These are phyloP conservation scores for Cydia fagiglandana DNA, from an alignment of 1,140 invertebrate species.

Conservation along the genomic window DNA sequence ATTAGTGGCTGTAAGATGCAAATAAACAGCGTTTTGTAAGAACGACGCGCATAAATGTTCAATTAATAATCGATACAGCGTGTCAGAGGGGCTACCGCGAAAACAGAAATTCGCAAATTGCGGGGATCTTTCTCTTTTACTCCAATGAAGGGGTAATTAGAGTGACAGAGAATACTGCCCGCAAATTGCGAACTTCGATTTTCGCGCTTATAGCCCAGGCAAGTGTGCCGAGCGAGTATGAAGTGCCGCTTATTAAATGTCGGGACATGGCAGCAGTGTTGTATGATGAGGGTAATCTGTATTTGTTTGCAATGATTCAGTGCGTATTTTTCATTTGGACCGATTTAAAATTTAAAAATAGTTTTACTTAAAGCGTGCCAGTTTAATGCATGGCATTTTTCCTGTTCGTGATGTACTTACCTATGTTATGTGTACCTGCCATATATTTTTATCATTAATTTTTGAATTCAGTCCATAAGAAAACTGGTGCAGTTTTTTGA, in stretches of 20 bases:
- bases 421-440: too few relatives aligned
- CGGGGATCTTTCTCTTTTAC: too few relatives aligned
- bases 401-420: too few relatives aligned
- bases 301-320: neutral
- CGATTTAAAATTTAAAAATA: neutral
- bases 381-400: neutral
- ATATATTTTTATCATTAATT: too few relatives aligned
- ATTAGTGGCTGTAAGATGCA: conserved; percentile 37
- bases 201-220: too few relatives aligned
- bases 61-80: conserved; percentile 35
- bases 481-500: too few relatives aligned
- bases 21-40: conserved; percentile 38
- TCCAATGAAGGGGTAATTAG: too few relatives aligned
- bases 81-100: too few relatives aligned
- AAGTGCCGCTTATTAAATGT: conserved; percentile 26
- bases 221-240: neutral
- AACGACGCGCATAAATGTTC: conserved; percentile 25
- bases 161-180: too few relatives aligned
- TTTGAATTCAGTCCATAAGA: too few relatives aligned
- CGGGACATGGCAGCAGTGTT: neutral
- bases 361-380: neutral
- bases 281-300: conserved; percentile 5
- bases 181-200: too few relatives aligned
- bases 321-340: neutral
- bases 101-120: too few relatives aligned